Evolutionary conservation across 2,888 invertebrate species (phyloP).

Genomic region (Eurytoma adleriae): DNA sequence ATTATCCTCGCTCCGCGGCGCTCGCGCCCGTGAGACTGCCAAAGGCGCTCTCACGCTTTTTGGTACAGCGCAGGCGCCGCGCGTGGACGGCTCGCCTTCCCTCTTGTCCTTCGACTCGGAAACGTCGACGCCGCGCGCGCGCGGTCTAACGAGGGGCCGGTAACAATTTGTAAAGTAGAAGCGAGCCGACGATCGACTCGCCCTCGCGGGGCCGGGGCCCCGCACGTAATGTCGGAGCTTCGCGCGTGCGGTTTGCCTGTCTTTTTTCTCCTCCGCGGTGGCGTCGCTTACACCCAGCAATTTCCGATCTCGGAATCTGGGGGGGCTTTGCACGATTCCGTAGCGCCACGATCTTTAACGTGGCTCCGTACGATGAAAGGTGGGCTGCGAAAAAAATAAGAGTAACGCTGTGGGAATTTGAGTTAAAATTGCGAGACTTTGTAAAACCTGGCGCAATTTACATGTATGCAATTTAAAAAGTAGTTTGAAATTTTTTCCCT

Average conservation of each 20-base stretch:
- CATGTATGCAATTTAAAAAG: background rate
- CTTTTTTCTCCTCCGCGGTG: slow-evolving; percentile 23
- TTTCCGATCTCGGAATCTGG: slow-evolving; percentile 54
- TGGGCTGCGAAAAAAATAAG: slow-evolving; percentile 11
- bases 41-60: slow-evolving; percentile 15
- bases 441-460: no score
- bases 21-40: slow-evolving; percentile 6
- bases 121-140: slow-evolving; percentile 1
- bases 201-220: background rate
- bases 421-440: background rate
- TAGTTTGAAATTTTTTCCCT: slow-evolving; percentile 6
- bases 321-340: slow-evolving; percentile 46
- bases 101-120: slow-evolving; percentile 25
- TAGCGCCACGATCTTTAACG: slow-evolving; percentile 26
- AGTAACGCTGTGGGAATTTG: background rate
- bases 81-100: no score
- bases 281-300: slow-evolving; percentile 51
- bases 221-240: slow-evolving; percentile 51
- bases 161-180: background rate
- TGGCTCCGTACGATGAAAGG: slow-evolving; percentile 41
- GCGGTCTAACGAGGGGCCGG: slow-evolving; percentile 2
- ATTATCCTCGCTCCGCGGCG: slow-evolving; percentile 9
- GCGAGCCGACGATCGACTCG: background rate
- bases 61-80: slow-evolving; percentile 14
- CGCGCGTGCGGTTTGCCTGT: slow-evolving; percentile 11